Base-by-base conservation (phyloP, 2,113 vertebrate species). In the Gymnarchus niloticus region DNA sequence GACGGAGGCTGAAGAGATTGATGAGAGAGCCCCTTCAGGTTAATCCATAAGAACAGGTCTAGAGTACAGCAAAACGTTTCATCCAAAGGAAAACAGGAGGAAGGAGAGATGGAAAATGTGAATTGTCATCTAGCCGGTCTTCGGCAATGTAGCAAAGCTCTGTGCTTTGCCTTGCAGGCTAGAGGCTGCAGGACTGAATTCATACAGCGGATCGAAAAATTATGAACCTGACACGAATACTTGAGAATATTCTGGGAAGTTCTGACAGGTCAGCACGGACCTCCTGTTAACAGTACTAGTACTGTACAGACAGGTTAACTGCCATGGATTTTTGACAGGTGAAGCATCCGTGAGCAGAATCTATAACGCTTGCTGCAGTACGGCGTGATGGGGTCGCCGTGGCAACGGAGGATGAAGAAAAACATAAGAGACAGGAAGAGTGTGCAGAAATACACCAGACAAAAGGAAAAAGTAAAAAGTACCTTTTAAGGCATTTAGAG, bases 371-470 rank as follows among this genome's bases (percentile, higher is more conserved):
- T 9, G 9, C 77, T 49, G 44, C 77, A 48, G n/a, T 44, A 6
- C 46, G 48, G 49, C 77, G 25, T 81, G 77, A 81, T 51, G 48
- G 17, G n/a, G 77, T 49, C 25, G 46, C 77, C 77, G 49, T 81
- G 77, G 12, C 44, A 23, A 81, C 48, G 10, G 77, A 51, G 77
- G 41, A 81, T 48, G 49, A n/a, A 73, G n/a, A 7, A 81, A 81
- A 81, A 23, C n/a, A 81, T 44, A 81, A 48, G 44, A 81, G 77
- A 49, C 77, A 81, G 77, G 10, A 51, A 81, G n/a, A 46, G 48
- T 48, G 25, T n/a, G 46, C 14, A 44, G 21, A 81, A 81, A 51
- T 51, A 46, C 46, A 25, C 41, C 48, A 81, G 48, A 23, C 4
- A 51, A 81, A 14, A 1, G 48, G 12, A 48, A 3, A 25, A 48